These are phyloP conservation scores for Ara ararauna DNA, from an alignment of 2,797 vertebrate genomes.

Conservation along the genomic window DNA sequence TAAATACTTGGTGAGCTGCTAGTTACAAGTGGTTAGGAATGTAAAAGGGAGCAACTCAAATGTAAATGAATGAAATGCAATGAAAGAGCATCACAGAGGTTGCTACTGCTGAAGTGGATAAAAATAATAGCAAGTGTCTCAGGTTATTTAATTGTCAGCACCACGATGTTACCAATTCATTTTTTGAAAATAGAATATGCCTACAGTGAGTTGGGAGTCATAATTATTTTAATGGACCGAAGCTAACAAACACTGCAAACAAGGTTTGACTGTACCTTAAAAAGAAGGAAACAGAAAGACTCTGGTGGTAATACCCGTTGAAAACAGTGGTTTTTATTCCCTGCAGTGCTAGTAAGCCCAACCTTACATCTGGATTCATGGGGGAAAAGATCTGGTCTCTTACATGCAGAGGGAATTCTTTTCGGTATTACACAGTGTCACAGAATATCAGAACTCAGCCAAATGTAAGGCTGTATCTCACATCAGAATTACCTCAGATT, in stretches of 20 bases:
- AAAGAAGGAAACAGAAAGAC: background rate
- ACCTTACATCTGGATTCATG: background rate
- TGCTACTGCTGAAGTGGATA: constrained; percentile 19
- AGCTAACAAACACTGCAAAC: background rate
- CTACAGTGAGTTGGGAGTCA: background rate
- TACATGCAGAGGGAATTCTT: background rate
- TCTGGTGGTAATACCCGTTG: background rate
- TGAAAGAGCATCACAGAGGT: background rate
- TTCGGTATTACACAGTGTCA: background rate
- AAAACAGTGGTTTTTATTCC: background rate
- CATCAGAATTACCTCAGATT: background rate
- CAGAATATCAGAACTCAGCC: background rate
- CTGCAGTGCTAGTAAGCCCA: background rate
- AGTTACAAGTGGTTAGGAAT: constrained; percentile 17
- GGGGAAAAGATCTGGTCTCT: background rate
- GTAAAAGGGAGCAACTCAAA: constrained; percentile 30
- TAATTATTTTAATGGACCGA: constrained; percentile 38
- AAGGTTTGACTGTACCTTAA: background rate
- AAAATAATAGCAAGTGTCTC: background rate
- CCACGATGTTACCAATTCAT: background rate
- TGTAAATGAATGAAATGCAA: constrained; percentile 25
- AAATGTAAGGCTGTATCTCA: background rate
- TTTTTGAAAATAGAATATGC: constrained; percentile 34
- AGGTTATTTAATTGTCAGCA: background rate
- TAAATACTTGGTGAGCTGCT: background rate